Base-by-base conservation (phyloP, 2,797 vertebrate genomes). In the Pempheris klunzingeri region DNA sequence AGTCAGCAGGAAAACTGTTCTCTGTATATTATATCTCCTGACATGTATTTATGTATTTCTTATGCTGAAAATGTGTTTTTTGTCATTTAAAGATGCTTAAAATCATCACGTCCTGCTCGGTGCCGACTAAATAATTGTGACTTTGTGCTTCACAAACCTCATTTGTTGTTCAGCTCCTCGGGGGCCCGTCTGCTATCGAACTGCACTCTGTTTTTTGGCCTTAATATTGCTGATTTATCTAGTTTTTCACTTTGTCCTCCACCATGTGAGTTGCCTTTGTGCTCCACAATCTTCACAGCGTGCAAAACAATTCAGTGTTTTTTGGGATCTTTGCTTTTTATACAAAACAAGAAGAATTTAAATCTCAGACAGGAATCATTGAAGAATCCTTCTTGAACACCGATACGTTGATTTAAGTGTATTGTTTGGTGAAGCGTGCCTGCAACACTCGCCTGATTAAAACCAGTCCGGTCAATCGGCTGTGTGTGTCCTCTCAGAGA, bases 171-270 rank as follows among this genome's bases (percentile, higher is more conserved):
- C 24, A 28, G 18, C 61, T 63, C 39, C 39, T 53, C 30, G 1
- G 50, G n/a, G 36, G 32, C 17, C 17, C 4, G 2, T 12, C 26
- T 50, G 36, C 18, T 53, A 2, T 53, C 38, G 6, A 2, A 2
- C 28, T 34, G 59, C 57, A n/a, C 17, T 34, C 28, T n/a, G 8
- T 22, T 38, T 55, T 72, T 63, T 36, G 70, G 59, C 30, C 11
- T 20, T 38, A 20, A 50, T 14, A 7, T 9, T 20, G 2, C 15
- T n/a, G 3, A 22, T 44, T 63, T 11, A 5, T 63, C 39, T 64
- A 3, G 0, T 46, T 52, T 44, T 22, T n/a, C 24, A 4, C 44
- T 41, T 74, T 26, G 5, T 28, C 30, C 22, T 52, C 36, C 9
- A 6, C 4, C 13, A 5, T 10, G 20, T 55, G 9, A 47, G 22